These are phyloP conservation scores for Polypterus senegalus DNA, from an alignment of 2,113 vertebrate species.

Conservation along the genomic window DNA sequence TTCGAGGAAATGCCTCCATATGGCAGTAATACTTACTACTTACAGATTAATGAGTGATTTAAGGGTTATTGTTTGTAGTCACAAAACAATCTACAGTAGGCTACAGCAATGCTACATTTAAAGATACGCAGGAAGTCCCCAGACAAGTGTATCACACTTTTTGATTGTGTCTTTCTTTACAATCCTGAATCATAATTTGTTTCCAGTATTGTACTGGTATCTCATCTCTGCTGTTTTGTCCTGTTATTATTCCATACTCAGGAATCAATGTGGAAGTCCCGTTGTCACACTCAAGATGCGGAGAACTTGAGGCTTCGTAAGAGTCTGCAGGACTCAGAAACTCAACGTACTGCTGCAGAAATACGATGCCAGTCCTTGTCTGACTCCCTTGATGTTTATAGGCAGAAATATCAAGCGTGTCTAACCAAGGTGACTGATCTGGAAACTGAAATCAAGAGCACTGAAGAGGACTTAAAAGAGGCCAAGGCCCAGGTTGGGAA, in stretches of 20 bases:
- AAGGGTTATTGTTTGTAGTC: too few species aligned
- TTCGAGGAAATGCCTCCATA: too few species aligned
- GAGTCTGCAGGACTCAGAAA: slow-evolving; percentile 33
- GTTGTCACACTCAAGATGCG: slow-evolving; percentile 30
- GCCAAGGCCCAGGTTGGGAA: slow-evolving; percentile 38
- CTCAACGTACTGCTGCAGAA: slow-evolving; percentile 29
- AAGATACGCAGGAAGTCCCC: too few species aligned
- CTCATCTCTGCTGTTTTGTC: too few species aligned
- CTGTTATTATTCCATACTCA: slow-evolving; percentile 16
- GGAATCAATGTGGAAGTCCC: slow-evolving; percentile 39
- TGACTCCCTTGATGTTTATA: slow-evolving; percentile 40
- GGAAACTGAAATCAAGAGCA: slow-evolving; percentile 35
- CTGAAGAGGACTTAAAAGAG: slow-evolving; percentile 40
- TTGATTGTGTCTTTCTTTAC: too few species aligned
- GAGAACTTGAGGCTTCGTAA: slow-evolving; percentile 25
- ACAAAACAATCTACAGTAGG: too few species aligned
- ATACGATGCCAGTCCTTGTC: slow-evolving; percentile 33
- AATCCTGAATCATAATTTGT: too few species aligned
- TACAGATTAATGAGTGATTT: too few species aligned
- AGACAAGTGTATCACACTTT: too few species aligned
- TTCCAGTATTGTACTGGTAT: too few species aligned
- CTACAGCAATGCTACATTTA: too few species aligned
- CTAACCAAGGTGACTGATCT: slow-evolving; percentile 40
- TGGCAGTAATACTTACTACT: too few species aligned
- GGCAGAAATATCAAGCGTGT: slow-evolving; percentile 47